Percentiles rank a stretch among this genome's conserved stretches.
phyloP scores from a whole-genome alignment of 2,888 invertebrate genomes.

The Dolichomitus sp. region DNA sequence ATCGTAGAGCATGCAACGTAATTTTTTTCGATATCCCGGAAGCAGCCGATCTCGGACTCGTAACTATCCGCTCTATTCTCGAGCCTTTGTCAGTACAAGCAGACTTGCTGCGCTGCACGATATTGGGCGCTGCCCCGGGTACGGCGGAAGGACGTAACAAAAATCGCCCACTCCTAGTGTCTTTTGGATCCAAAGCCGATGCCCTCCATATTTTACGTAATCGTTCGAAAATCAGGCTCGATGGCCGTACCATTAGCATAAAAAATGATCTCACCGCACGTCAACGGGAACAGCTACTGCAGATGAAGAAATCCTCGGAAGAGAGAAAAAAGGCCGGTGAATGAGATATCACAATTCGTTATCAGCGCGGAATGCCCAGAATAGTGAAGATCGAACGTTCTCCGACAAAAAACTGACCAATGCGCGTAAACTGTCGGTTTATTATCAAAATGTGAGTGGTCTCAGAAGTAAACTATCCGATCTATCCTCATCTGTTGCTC shows the following conservation, averaged over 20 bases:
- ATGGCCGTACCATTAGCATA: not conserved
- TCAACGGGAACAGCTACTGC: not conserved
- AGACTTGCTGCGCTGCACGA: not conserved
- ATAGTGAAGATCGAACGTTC: not conserved
- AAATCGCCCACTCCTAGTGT: not conserved
- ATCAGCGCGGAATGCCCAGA: not conserved
- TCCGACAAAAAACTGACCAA: not conserved
- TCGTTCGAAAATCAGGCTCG: not conserved
- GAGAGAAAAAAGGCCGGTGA: not conserved
- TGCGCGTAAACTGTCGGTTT: not conserved
- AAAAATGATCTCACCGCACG: not conserved
- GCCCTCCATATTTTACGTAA: not conserved
- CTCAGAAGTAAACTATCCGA: not conserved
- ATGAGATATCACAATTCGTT: not conserved
- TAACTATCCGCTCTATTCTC: not conserved
- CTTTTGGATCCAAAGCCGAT: not conserved
- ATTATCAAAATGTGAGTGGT: slow-evolving; percentile 12
- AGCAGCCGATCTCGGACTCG: not conserved
- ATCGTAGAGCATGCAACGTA: not conserved
- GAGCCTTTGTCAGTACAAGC: not conserved
- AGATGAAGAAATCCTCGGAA: not conserved
- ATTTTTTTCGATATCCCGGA: not conserved
- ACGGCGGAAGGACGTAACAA: not conserved
- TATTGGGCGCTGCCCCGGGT: not conserved
- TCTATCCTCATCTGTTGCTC: not conserved